phyloP scores from a whole-genome alignment of 2,888 invertebrate genomes.

The Formica aserva region DNA sequence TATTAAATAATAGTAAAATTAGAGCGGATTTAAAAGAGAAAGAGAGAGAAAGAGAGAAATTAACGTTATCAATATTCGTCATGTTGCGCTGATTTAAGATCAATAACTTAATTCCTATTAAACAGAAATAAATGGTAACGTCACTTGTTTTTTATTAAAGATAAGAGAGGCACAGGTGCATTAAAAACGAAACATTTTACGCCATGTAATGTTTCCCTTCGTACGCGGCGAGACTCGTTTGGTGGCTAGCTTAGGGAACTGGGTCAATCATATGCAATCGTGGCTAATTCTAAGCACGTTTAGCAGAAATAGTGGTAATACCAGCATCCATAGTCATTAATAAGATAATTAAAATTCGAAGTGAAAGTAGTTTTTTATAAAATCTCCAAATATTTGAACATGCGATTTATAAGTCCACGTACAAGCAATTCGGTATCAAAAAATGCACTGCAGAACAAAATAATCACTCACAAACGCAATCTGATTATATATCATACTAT shows the following conservation, averaged over 20 bases:
- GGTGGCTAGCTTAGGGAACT: constrained; percentile 73
- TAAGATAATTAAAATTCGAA: constrained; percentile 57
- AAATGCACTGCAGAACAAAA: neutral
- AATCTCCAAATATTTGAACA: constrained; percentile 31
- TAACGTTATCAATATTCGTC: constrained; percentile 2
- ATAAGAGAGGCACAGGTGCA: constrained; percentile 35
- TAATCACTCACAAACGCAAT: neutral
- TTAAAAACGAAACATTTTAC: constrained; percentile 45
- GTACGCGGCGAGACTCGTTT: constrained; percentile 66
- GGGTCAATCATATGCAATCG: constrained; percentile 78
- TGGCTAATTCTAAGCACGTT: constrained; percentile 69
- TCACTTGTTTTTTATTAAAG: constrained; percentile 25
- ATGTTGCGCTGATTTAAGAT: neutral
- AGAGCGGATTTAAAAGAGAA: neutral
- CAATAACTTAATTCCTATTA: constrained; percentile 4
- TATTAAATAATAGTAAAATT: constrained; percentile 34
- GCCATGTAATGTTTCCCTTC: constrained; percentile 64
- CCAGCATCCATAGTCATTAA: constrained; percentile 58
- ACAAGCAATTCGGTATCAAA: neutral
- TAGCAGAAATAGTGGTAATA: constrained; percentile 70
- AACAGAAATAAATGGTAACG: constrained; percentile 18
- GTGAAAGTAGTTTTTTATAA: constrained; percentile 60
- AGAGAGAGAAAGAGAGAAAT: neutral
- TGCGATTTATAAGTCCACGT: neutral
- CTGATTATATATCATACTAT: neutral